Evolutionary conservation across 2,888 invertebrate species (phyloP), one percentile per base, ranked within the genome.

Genomic region (Leptothorax acervorum): DNA sequence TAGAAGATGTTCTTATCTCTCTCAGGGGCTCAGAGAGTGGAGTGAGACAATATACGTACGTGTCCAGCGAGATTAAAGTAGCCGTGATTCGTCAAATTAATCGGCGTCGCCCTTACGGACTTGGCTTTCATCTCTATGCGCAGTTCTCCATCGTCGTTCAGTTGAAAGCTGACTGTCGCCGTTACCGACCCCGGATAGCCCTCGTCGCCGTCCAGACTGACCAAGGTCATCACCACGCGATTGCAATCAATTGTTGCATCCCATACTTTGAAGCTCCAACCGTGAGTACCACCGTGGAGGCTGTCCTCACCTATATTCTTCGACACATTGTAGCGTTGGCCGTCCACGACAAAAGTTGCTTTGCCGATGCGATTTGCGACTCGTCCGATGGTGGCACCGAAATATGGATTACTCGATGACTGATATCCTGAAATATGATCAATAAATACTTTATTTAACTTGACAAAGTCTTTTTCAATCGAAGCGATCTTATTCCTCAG

Each of bases 51-150:
- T 51, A 55, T 55, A 89, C 96, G 95, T 92, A 97, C 97, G 95
- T 99, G 98, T n/a, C 99, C 99, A 71, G 97, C 98, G 60, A 99
- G 96, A 95, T 99, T 99, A 95, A 99, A 99, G 94, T 98, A 99
- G 1, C 97, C 96, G 93, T 99, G 97, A 94, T 97, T 98, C 68
- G 98, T 98, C 82, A 99, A 95, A 94, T 98, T 99, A 85, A 99
- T 95, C 18, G 97, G 96, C 0, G 99, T 99, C 0, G 97, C 96
- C 93, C 97, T 97, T 12, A 96, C 97, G 3, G 97, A 96, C 3
- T 96, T 96, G 28, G 98, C 98, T 87, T 95, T 96, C 96, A 97
- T 98, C 85, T 97, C 96, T 6, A 99, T 96, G 84, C 96, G 95
- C 62, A 99, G 95, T 85, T 97, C 96, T 93, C 98, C 98, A 87